These are phyloP conservation scores for Aporophyla nigra DNA, from an alignment of 2,888 invertebrate genomes.

Conservation along the genomic window DNA sequence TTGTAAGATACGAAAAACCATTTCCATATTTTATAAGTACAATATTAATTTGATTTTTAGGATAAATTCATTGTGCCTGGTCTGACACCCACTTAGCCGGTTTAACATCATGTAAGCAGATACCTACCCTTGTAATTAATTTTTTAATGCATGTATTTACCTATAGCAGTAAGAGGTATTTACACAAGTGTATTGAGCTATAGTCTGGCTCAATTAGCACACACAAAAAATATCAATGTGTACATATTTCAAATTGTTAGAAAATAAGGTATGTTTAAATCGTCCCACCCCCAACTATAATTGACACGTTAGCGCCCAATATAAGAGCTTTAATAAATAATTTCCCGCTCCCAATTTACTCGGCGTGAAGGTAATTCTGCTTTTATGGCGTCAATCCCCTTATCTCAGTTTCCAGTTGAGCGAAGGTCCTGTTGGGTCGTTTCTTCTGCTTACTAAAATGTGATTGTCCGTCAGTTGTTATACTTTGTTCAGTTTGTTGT, in stretches of 20 bases:
- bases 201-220: background rate
- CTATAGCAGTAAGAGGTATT: no score
- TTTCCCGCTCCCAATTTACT: constrained; percentile 65
- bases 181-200: no score
- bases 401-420: constrained; percentile 85
- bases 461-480: constrained; percentile 2
- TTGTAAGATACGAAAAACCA: no score
- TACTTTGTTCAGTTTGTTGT: constrained; percentile 28
- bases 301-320: constrained; percentile 33
- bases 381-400: constrained; percentile 86
- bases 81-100: no score
- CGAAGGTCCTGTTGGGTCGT: constrained; percentile 65
- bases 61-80: no score
- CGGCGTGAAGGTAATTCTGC: constrained; percentile 69
- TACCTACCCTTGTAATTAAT: background rate
- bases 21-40: no score
- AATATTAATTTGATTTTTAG: no score
- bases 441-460: constrained; percentile 56
- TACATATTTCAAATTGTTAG: background rate
- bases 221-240: background rate
- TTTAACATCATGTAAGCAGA: no score
- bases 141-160: no score
- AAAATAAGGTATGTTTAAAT: constrained; percentile 10
- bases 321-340: constrained; percentile 53
- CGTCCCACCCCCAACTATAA: constrained; percentile 15